phyloP scores from a whole-genome alignment of 2,888 invertebrate genomes.

The Agonopterix heracliana region DNA sequence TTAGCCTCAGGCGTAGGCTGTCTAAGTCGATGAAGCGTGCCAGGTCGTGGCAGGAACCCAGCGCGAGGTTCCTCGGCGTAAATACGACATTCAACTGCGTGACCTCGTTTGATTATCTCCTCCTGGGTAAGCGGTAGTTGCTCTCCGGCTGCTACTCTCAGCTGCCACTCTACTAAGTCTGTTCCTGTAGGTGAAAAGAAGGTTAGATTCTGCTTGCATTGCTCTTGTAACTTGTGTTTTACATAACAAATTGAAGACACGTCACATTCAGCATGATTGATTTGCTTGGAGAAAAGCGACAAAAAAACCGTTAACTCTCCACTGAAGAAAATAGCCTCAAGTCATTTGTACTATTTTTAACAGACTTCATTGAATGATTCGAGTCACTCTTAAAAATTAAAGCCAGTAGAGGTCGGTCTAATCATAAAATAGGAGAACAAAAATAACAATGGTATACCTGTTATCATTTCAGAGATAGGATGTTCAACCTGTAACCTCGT shows the following conservation, averaged over 20 bases:
- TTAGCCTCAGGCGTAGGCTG: constrained; percentile 80
- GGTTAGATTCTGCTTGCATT: neutral
- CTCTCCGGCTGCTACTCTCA: constrained; percentile 92
- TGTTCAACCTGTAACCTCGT: constrained; percentile 97
- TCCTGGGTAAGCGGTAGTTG: constrained; percentile 86
- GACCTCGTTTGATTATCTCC: constrained; percentile 86
- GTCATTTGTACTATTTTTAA: too few species aligned
- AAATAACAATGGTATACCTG: constrained; percentile 68
- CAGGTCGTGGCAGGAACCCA: constrained; percentile 96
- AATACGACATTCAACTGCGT: constrained; percentile 97
- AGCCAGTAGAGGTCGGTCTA: too few species aligned
- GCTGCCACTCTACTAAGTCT: constrained; percentile 99
- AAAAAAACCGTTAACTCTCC: too few species aligned
- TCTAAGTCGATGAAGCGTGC: constrained; percentile 83
- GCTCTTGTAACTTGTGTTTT: too few species aligned
- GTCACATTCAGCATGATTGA: too few species aligned
- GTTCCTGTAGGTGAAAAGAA: constrained; percentile 65
- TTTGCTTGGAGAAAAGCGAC: too few species aligned
- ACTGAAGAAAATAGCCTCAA: too few species aligned
- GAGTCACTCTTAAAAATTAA: too few species aligned
- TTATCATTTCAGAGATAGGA: constrained; percentile 98
- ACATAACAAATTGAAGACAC: too few species aligned
- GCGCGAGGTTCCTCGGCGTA: constrained; percentile 93
- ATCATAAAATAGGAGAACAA: too few species aligned
- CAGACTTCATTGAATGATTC: too few species aligned